Evolutionary conservation across 37 sponge, comb jelly and placozoan genomes (phyloP), one percentile per base, ranked within the genome.

Genomic region (Cliona cf. orientalis): DNA sequence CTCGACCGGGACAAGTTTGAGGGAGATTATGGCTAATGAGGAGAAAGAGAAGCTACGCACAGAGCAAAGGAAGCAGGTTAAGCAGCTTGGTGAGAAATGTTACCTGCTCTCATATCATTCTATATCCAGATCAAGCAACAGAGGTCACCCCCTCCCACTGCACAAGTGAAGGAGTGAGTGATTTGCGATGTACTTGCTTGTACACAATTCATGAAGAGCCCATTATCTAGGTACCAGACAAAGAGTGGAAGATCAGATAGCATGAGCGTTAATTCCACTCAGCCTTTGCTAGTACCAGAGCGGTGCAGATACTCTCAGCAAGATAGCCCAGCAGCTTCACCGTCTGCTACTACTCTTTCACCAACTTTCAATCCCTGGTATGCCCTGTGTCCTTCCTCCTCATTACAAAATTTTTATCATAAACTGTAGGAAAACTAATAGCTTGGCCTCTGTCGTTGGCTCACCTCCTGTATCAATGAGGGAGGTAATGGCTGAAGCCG

Each of bases 401-500:
- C 53, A 49, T 67, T 67, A 36, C 4, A 11, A 36, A 67, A 31
- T 44, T 4, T 3, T 28, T 3, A 49, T 49, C 26, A 38, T 5
- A 66, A 32, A 4, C 25, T 39, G 26, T 28, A 21, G 71, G 70
- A 21, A 42, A 0, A 58, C 26, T 57, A 55, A 38, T 19, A 29
- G 31, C 67, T 19, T 71, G 25, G 14, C 61, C 14, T 3, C 67
- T 28, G 7, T 71, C 6, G 12, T 49, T 23, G 28, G 55, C 17
- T 57, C 76, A 21, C 76, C 89, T 23, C 33, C 68, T 36, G 78
- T 88, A 3, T 88, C 89, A 31, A 66, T 88, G 40, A 70, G 70
- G 55, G 72, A 81, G 3, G 72, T 88, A 43, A 88, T 88, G 83
- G 89, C 82, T 0, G 87, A 86, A 61, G 85, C 66, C 2, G 71